A percentile compares a stretch with the other conserved stretches of the same genome.
Evolutionary conservation across 2,113 vertebrate species (phyloP).

Genomic region (Microcebus lehilahytsara): DNA sequence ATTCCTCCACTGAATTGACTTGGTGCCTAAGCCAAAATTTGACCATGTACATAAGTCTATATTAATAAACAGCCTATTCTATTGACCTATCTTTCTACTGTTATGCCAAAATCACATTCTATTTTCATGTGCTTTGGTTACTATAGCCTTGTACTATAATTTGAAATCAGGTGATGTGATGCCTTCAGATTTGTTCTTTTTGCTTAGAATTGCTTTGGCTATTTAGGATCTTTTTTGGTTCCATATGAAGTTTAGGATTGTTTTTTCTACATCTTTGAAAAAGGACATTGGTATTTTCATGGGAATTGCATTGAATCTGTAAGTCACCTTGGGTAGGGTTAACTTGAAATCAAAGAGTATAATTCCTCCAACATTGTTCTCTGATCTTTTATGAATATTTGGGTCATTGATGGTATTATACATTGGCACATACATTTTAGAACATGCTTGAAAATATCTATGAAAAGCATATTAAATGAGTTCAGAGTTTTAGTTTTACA

Average conservation of each 20-base stretch:
- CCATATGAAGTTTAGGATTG: no score
- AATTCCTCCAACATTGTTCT: neutral
- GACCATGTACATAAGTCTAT: neutral
- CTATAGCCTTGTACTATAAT: no score
- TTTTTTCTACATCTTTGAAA: no score
- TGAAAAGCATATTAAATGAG: neutral
- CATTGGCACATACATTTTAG: neutral
- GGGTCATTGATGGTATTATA: neutral
- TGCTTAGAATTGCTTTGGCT: no score
- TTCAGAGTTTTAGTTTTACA: neutral
- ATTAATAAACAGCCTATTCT: neutral
- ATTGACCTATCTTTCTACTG: neutral
- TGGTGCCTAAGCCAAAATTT: neutral
- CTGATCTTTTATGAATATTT: neutral
- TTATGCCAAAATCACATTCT: neutral
- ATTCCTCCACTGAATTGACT: neutral
- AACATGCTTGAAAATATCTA: constrained; percentile 3
- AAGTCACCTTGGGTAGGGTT: no score
- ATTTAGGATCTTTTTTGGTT: no score
- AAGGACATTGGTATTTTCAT: no score
- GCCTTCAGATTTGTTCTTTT: no score
- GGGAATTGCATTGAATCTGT: no score
- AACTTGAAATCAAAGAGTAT: neutral
- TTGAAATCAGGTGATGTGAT: no score
- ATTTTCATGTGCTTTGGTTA: neutral